These are phyloP conservation scores for Nesospiza acunhae DNA, from an alignment of 2,113 vertebrate species.

Conservation along the genomic window DNA sequence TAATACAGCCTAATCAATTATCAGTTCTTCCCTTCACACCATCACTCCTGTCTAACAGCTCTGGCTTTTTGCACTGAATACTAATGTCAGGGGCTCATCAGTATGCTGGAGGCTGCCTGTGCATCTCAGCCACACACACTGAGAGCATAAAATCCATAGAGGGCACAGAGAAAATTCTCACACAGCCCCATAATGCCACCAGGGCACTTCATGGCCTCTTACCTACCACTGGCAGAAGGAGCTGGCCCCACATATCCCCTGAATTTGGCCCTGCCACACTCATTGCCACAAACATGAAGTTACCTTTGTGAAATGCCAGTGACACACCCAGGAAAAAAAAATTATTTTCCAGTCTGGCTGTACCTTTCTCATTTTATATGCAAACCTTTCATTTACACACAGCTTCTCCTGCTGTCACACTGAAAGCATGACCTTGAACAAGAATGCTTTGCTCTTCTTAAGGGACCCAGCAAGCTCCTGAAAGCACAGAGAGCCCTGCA, in stretches of 20 bases:
- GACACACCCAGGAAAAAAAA: not conserved
- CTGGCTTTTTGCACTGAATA: constrained; percentile 35
- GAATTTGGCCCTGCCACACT: constrained; percentile 1
- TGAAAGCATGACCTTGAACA: constrained; percentile 6
- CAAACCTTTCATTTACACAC: constrained; percentile 9
- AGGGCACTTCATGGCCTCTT: not conserved
- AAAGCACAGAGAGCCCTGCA: not conserved
- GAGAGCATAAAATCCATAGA: constrained; percentile 30
- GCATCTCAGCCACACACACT: not conserved
- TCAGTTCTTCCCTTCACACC: constrained; percentile 51
- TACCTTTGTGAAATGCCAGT: not conserved
- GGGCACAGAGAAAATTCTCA: constrained; percentile 44
- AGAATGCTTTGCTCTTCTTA: not conserved
- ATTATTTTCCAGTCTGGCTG: not conserved
- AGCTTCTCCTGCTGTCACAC: not conserved
- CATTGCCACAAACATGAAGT: constrained; percentile 7
- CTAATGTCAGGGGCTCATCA: constrained; percentile 55
- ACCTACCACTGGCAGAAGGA: not conserved
- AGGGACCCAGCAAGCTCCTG: not conserved
- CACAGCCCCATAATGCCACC: not conserved
- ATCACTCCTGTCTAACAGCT: constrained; percentile 63
- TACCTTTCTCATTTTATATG: constrained; percentile 28
- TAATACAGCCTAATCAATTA: constrained; percentile 67
- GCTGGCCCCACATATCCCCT: not conserved
- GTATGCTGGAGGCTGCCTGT: constrained; percentile 21